These are phyloP conservation scores for Dicrostonyx torquatus DNA, from an alignment of 2,797 vertebrate genomes.

Conservation along the genomic window DNA sequence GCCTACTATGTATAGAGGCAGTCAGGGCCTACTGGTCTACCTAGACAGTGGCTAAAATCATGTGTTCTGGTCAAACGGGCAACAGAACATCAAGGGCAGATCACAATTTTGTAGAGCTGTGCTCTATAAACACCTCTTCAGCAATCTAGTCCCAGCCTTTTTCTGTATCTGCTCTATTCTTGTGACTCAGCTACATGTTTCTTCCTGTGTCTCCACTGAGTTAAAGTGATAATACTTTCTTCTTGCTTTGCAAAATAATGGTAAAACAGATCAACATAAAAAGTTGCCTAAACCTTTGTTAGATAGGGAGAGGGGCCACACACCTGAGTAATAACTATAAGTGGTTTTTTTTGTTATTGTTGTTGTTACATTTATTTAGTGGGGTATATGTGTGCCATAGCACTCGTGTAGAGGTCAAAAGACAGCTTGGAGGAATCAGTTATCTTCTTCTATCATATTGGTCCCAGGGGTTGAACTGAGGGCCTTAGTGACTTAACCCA, in stretches of 20 bases:
- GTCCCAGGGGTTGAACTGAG: background rate
- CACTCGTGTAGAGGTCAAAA: background rate
- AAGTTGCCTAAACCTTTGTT: background rate
- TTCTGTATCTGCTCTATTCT: background rate
- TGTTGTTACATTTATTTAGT: background rate
- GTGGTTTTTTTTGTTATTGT: background rate
- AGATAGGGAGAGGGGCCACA: background rate
- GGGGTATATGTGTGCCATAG: background rate
- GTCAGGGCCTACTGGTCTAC: background rate
- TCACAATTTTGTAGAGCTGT: background rate
- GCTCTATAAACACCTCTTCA: background rate
- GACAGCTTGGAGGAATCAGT: background rate
- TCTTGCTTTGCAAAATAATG: background rate
- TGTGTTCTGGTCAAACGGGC: background rate
- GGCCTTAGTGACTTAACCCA: background rate
- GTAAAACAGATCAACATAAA: background rate
- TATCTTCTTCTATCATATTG: background rate
- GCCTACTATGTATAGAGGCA: background rate
- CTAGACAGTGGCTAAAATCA: background rate
- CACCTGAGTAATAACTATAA: background rate
- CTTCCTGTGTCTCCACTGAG: background rate
- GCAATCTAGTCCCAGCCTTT: background rate
- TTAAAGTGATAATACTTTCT: conserved; percentile 9
- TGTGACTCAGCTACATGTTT: background rate
- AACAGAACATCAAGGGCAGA: background rate